These are phyloP conservation scores for Marcusenius ussheri DNA, from an alignment of 2,113 vertebrate species.

Conservation along the genomic window DNA sequence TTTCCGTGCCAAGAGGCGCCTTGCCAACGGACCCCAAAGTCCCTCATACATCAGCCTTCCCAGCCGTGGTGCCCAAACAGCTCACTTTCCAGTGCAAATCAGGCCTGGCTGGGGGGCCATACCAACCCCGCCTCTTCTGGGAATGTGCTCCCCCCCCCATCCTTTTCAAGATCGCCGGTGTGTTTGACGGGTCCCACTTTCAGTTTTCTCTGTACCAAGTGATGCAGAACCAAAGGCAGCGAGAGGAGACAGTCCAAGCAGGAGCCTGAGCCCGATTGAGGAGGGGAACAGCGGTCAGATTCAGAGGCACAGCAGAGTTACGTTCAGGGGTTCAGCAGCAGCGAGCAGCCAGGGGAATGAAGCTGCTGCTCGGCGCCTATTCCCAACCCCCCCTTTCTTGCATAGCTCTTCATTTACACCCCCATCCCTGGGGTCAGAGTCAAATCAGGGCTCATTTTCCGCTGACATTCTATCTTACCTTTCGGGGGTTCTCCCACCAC, in stretches of 20 bases:
- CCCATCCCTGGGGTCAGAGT: not conserved
- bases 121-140: not conserved
- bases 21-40: not conserved
- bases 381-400: not conserved
- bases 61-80: not conserved
- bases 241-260: not conserved
- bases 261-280: not conserved
- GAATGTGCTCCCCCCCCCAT: not conserved
- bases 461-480: not conserved
- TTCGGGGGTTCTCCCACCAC: not conserved
- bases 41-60: not conserved
- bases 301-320: not conserved
- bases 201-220: not conserved
- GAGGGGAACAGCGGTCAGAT: not conserved
- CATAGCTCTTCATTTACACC: not conserved
- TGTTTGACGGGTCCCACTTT: not conserved
- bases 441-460: not conserved
- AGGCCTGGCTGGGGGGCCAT: not conserved
- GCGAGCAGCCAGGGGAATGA: not conserved
- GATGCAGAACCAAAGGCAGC: not conserved
- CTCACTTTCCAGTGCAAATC: not conserved
- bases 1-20: not conserved
- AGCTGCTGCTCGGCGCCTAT: not conserved
- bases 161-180: not conserved
- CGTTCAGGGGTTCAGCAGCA: not conserved